Evolutionary conservation across 2,888 invertebrate genomes (phyloP), one percentile per base, ranked within the genome.

Genomic region (Oscheius sp.): DNA sequence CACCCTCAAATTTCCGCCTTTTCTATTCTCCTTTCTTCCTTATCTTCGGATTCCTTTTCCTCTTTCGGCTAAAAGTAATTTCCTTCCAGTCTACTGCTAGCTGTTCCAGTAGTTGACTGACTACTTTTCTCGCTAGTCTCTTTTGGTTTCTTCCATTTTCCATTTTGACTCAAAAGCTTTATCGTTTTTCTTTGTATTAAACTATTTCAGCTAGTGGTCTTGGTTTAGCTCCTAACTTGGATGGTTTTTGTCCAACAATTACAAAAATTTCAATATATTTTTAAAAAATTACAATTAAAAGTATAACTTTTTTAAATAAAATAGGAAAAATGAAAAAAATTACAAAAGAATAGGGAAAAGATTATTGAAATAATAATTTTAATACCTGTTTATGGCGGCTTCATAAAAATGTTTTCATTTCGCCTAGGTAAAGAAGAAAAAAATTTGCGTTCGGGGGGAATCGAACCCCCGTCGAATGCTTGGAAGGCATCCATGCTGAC

Each of bases 381-480:
- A n/a, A n/a, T n/a, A n/a, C n/a, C n/a, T n/a, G n/a, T n/a, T n/a
- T n/a, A n/a, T n/a, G n/a, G n/a, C n/a, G n/a, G n/a, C n/a, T n/a
- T n/a, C n/a, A n/a, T n/a, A n/a, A n/a, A n/a, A n/a, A n/a, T n/a
- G n/a, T n/a, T n/a, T n/a, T n/a, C n/a, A n/a, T n/a, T n/a, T n/a
- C n/a, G n/a, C n/a, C n/a, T n/a, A n/a, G n/a, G n/a, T n/a, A n/a
- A n/a, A n/a, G n/a, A n/a, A 41, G 20, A 41, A 41, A 41, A 6
- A 20, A 17, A 12, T 47, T 24, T 71, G 72, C 72, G 72, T 71
- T 56, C 72, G 72, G 72, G 72, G 72, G 72, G 72, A 72, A 72
- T 72, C 72, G 72, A 72, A 72, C 72, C 72, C 72, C 72, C 70
- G 72, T 72, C 73, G 73, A 73, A 73, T 73, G 73, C 73, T 73